Base-by-base conservation (phyloP, 2,797 vertebrate species). In the Nannoperca obscura region DNA sequence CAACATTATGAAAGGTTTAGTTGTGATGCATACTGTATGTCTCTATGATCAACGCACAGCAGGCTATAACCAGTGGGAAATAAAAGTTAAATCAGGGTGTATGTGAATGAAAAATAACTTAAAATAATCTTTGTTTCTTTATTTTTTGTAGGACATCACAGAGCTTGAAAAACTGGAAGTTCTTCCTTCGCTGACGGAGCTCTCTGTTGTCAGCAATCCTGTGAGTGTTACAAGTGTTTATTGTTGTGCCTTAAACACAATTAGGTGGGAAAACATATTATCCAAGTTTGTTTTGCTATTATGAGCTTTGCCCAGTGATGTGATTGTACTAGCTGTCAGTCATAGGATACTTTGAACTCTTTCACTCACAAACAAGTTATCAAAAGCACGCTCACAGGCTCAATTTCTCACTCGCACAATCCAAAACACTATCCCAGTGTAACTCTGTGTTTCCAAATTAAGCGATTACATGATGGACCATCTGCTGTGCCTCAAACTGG, bases 161-260 rank as follows among this genome's bases (percentile, higher is more conserved):
- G 96, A 97, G 91, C 90, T 97, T 68, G 95, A 97, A 77, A 98
- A 97, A 86, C 92, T 97, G 69, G 94, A 96, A 32, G 87, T 82
- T 72, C 93, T 97, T 77, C 93, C 95, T 57, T 96, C 93, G 14
- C 92, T 97, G 81, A 92, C 80, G 20, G 96, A 97, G 79, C 95
- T 98, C 78, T 96, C 96, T 82, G 81, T 97, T 71, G 83, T 94
- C 40, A 93, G 96, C 67, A 98, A 98, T 90, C 96, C 96, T 36
- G 96, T 96, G 67, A 97, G 96, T 96, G 87, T 76, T 42, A 55
- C 30, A 22, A 27, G 10, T 81, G 42, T 84, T 19, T 38, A 38
- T 38, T 38, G 11, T 38, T 66, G 47, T 65, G 13, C 30, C 65
- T 76, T 68, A 38, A 76, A 71, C 22, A 47, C 52, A 80, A 20